Evolutionary conservation across 2,888 invertebrate genomes (phyloP).

Genomic region (Ormyrus rosae): DNA sequence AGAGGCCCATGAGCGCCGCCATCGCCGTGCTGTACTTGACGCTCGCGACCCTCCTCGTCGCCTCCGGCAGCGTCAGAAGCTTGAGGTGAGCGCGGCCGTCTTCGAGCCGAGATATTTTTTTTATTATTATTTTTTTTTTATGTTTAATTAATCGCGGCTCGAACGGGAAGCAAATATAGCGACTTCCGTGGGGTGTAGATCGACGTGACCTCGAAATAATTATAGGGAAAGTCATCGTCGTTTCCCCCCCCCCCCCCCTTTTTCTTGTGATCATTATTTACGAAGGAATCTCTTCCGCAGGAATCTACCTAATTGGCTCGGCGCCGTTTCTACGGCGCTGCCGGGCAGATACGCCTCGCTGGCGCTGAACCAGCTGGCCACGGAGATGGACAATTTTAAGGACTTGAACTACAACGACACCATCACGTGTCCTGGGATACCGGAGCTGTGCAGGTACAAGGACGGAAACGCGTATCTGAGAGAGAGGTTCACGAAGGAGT

Average conservation of each 20-base stretch:
- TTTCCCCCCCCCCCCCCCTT: too few species aligned
- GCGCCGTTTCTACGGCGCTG: constrained; percentile 68
- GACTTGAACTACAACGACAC: constrained; percentile 77
- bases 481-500: constrained; percentile 82
- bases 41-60: constrained; percentile 79
- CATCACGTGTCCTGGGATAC: constrained; percentile 74
- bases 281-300: constrained; percentile 44
- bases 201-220: too few species aligned
- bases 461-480: constrained; percentile 85
- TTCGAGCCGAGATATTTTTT: not conserved
- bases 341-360: constrained; percentile 72
- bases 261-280: too few species aligned
- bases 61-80: constrained; percentile 71
- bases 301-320: constrained; percentile 70
- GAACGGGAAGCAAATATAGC: too few species aligned
- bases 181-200: too few species aligned
- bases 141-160: constrained; percentile 14
- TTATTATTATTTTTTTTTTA: not conserved
- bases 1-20: constrained; percentile 86
- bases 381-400: constrained; percentile 65
- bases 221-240: too few species aligned
- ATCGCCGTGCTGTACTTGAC: constrained; percentile 88
- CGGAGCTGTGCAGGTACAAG: constrained; percentile 81
- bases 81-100: constrained; percentile 40
- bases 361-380: constrained; percentile 70